These are phyloP conservation scores for Trematomus loennbergii DNA, from an alignment of 2,113 vertebrate species.

Conservation along the genomic window DNA sequence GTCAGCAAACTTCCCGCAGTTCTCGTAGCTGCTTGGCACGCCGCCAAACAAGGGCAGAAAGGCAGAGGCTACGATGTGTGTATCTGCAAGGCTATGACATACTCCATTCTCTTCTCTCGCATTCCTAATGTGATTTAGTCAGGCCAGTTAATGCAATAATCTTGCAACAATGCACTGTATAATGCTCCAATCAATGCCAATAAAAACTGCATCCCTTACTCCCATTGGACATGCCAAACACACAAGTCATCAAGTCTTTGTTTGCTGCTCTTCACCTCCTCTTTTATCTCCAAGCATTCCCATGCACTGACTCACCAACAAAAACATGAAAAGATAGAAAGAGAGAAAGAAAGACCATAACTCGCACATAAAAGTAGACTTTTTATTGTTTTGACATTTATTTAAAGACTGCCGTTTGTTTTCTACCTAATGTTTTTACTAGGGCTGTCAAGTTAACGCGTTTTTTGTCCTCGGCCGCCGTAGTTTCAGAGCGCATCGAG, in stretches of 20 bases:
- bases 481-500: no score
- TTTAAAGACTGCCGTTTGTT: not conserved
- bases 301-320: no score
- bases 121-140: constrained; percentile 80
- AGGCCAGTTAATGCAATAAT: constrained; percentile 81
- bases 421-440: constrained; percentile 5
- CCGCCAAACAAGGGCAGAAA: constrained; percentile 66
- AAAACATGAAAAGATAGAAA: no score
- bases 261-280: constrained; percentile 49
- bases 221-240: constrained; percentile 56
- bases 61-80: constrained; percentile 63
- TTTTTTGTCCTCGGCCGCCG: no score
- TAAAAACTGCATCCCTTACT: constrained; percentile 66
- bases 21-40: constrained; percentile 55
- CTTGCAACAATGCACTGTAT: constrained; percentile 75
- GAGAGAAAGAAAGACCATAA: constrained; percentile 22
- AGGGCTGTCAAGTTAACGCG: no score
- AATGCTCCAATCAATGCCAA: constrained; percentile 81
- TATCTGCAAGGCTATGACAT: constrained; percentile 74
- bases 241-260: constrained; percentile 65
- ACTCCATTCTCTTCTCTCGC: constrained; percentile 67
- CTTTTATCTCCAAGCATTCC: constrained; percentile 22
- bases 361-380: not conserved
- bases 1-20: constrained; percentile 75
- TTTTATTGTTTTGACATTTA: constrained; percentile 17